A percentile compares a stretch with the other conserved stretches of the same genome.
Evolutionary conservation across 2,113 vertebrate species (phyloP).

Genomic region (Psammodynastes pulverulentus): DNA sequence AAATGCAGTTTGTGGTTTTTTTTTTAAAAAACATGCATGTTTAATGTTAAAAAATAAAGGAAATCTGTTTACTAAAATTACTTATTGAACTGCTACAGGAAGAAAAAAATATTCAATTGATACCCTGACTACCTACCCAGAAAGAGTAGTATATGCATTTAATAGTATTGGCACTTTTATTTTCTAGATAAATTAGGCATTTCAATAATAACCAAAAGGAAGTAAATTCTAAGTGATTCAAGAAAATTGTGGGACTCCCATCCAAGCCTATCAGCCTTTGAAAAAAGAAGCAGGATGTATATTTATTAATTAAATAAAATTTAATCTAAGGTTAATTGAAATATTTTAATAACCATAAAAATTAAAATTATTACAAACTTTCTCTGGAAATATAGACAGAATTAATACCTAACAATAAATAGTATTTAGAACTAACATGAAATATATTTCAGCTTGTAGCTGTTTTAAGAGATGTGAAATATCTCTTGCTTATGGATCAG

Average conservation of each 20-base stretch:
- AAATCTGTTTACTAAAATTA: background rate
- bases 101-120: background rate
- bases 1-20: background rate
- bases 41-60: background rate
- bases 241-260: background rate
- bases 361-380: background rate
- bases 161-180: background rate
- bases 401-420: background rate
- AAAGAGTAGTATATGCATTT: background rate
- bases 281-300: background rate
- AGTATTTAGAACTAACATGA: conserved; percentile 2
- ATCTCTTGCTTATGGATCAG: conserved; percentile 72
- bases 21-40: background rate
- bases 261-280: background rate
- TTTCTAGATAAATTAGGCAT: background rate
- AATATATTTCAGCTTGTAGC: conserved; percentile 65
- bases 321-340: too few relatives aligned
- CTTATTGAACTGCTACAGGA: background rate
- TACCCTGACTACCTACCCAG: background rate
- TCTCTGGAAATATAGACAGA: background rate
- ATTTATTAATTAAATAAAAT: background rate
- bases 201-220: background rate
- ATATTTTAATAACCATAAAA: too few relatives aligned
- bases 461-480: conserved; percentile 80
- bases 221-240: background rate